Percentiles rank a stretch among this genome's conserved stretches.
These are phyloP conservation scores for Tenthredo distinguenda DNA, from an alignment of 2,888 invertebrate genomes.

Conservation along the genomic window DNA sequence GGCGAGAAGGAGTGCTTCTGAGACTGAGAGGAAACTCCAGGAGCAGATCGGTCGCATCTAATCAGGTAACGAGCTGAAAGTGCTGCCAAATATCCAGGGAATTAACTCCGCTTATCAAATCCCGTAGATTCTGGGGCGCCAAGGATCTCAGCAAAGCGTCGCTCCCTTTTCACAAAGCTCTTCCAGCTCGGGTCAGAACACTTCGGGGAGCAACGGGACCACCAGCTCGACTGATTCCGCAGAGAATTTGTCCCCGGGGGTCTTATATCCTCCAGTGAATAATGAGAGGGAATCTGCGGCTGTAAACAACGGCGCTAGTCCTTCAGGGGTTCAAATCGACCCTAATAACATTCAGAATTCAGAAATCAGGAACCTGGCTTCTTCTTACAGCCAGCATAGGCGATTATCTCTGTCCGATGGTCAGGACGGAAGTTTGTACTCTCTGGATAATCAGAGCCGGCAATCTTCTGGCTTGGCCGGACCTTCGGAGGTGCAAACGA, in stretches of 20 bases:
- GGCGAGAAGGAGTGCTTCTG: conserved; percentile 63
- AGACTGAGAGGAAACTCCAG: conserved; percentile 61
- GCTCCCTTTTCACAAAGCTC: not conserved
- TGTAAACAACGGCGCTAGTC: not conserved
- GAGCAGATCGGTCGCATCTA: conserved; percentile 53
- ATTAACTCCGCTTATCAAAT: not conserved
- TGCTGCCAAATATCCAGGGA: conserved; percentile 53
- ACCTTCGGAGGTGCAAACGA: not conserved
- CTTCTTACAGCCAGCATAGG: conserved; percentile 47
- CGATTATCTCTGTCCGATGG: conserved; percentile 51
- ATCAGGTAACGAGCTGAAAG: conserved; percentile 53
- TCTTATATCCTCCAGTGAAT: not conserved
- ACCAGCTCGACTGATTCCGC: not conserved
- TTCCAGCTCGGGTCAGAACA: not conserved
- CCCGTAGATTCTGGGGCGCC: not conserved
- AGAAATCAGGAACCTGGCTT: not conserved
- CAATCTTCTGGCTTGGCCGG: not conserved
- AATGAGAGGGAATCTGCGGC: not conserved
- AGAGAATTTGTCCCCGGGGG: not conserved
- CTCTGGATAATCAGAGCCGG: conserved; percentile 6
- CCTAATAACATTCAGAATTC: not conserved
- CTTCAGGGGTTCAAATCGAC: not conserved
- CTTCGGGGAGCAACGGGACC: not conserved
- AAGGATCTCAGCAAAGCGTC: not conserved
- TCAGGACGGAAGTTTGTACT: conserved; percentile 57